Evolutionary conservation across 2,113 vertebrate genomes (phyloP).

Genomic region (Silurus asotus): DNA sequence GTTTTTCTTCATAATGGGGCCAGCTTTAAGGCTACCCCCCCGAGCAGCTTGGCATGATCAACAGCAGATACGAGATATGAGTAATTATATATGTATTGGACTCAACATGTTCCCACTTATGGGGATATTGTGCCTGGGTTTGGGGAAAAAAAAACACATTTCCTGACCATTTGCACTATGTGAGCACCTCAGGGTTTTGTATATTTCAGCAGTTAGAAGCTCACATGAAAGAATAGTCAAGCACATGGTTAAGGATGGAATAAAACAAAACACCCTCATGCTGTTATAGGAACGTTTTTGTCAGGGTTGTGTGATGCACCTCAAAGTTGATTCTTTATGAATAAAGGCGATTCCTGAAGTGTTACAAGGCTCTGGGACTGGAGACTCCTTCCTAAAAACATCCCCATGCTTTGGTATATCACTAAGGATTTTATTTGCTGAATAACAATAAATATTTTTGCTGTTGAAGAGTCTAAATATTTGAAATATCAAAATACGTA

Average conservation of each 20-base stretch:
- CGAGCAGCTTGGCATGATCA: slow-evolving; percentile 40
- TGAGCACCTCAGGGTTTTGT: neutral
- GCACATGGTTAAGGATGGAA: neutral
- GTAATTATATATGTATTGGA: slow-evolving; percentile 39
- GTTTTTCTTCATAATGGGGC: neutral
- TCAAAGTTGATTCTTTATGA: neutral
- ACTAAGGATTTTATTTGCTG: neutral
- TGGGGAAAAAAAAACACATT: slow-evolving; percentile 14
- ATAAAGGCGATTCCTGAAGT: neutral
- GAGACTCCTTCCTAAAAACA: neutral
- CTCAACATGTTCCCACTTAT: neutral
- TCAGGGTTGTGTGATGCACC: neutral
- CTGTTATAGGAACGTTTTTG: neutral
- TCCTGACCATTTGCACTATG: slow-evolving; percentile 1
- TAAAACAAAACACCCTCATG: neutral
- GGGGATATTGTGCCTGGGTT: slow-evolving; percentile 5
- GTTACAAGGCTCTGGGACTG: neutral
- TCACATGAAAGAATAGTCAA: neutral
- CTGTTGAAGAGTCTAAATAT: neutral
- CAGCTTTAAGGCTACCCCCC: slow-evolving; percentile 9
- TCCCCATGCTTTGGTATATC: neutral
- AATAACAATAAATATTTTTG: neutral
- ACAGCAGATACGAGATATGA: slow-evolving; percentile 43
- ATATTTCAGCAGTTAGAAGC: neutral
- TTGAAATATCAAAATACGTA: neutral